Evolutionary conservation across 2,888 invertebrate genomes (phyloP), one percentile per base, ranked within the genome.

Genomic region (Abrostola triplasia): DNA sequence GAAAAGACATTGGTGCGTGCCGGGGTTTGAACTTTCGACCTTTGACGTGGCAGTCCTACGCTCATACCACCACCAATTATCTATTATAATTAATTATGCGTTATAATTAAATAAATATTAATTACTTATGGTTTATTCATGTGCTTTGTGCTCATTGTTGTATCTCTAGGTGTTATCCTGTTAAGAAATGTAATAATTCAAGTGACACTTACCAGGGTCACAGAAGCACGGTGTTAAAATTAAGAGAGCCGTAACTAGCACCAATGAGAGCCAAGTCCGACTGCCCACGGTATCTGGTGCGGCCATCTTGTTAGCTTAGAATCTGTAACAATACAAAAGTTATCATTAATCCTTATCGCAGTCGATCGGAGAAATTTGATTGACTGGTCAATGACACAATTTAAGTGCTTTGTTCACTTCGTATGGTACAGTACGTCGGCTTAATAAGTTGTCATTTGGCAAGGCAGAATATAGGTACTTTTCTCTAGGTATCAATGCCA

Each of bases 141-240:
- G 4, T n/a, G 12, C 9, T 9, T 37, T 36, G 12, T 8, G n/a
- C 8, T 5, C n/a, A n/a, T n/a, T n/a, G n/a, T n/a, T 24, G 40
- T 12, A 11, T 37, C 9, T n/a, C n/a, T n/a, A n/a, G n/a, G n/a
- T n/a, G n/a, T n/a, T n/a, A n/a, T n/a, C n/a, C n/a, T n/a, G n/a
- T n/a, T 9, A 36, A 37, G 24, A 12, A 9, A n/a, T 36, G 36
- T 36, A n/a, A 11, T 2, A 37, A 1, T 35, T 38, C 24, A 10
- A 51, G 10, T 11, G 5, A 51, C 47, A 63, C 77, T 76, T 70
- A 90, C 90, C 90, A 76, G 89, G 85, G 73, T 90, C 83, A 48
- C 85, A 80, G 57, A 78, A 69, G 49, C 76, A 80, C 36, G 73
- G 70, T 54, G 80, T 68, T 5, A 83, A 65, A 53, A 80, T 73